phyloP scores from a whole-genome alignment of 2,113 vertebrate genomes.

The Cisticola juncidis region DNA sequence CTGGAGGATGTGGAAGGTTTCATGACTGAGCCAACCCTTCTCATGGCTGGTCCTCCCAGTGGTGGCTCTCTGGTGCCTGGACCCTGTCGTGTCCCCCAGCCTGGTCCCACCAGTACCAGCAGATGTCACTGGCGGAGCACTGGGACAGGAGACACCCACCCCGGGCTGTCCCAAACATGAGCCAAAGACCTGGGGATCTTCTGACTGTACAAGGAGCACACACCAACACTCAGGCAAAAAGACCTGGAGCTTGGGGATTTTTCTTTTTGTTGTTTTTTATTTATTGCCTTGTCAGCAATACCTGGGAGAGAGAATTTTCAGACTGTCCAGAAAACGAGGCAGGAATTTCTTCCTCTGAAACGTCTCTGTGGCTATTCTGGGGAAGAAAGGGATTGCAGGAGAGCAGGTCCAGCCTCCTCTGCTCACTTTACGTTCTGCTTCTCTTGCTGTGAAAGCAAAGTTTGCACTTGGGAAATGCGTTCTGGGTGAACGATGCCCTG shows the following conservation, averaged over 20 bases:
- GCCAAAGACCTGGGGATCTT: too few species aligned
- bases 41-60: not conserved
- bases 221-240: not conserved
- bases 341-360: not conserved
- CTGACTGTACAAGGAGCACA: not conserved
- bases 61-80: not conserved
- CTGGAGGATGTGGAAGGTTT: not conserved
- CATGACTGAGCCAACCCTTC: not conserved
- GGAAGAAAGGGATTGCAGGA: not conserved
- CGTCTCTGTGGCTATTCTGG: not conserved
- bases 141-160: not conserved
- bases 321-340: not conserved
- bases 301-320: not conserved
- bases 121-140: slow-evolving; percentile 55
- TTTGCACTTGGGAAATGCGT: not conserved
- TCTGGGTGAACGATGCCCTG: not conserved
- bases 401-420: not conserved
- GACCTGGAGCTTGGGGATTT: not conserved
- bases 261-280: not conserved
- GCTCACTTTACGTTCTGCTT: not conserved
- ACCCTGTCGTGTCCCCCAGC: rapidly evolving
- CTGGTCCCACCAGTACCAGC: not conserved
- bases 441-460: not conserved
- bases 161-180: rapidly evolving
- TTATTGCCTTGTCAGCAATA: not conserved